Evolutionary conservation across 1,140 invertebrate species (phyloP), one percentile per base, ranked within the genome.

Genomic region (Micrasema minimum): DNA sequence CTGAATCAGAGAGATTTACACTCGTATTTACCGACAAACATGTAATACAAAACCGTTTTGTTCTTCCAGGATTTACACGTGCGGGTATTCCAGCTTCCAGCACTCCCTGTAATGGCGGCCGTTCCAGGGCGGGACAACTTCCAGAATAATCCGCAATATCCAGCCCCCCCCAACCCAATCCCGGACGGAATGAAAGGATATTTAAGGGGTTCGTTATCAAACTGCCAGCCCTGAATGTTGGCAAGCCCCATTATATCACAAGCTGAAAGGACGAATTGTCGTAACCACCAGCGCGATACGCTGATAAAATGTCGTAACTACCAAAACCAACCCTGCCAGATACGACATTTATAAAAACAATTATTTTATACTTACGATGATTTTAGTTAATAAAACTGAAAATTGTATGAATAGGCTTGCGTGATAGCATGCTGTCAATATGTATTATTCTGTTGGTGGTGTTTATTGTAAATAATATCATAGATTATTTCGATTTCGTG

Each of bases 61-160:
- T 35, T 59, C 20, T 59, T 59, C 55, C 55, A 59, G 55, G 38
- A 22, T 59, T 41, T 59, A 59, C 55, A 59, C 55, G 55, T 59
- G 55, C 55, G 55, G 37, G 14, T 55, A 46, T 31, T 31, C 7
- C 26, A 31, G 26, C 26, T 31, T 31, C 26, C 26, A 31, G 26
- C 2, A 46, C 43, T 4, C 26, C 26, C 26, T 4, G n/a, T n/a
- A n/a, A n/a, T n/a, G n/a, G n/a, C n/a, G 20, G 23, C 14, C 53
- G 26, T 18, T 18, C 53, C 53, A 37, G 53, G 53, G 50, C 10
- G 9, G 50, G 50, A 22, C 12, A 22, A 22, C 12, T 23, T 51
- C 50, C 50, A 23, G 50, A 45, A n/a, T n/a, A n/a, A n/a, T n/a
- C n/a, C n/a, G n/a, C n/a, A n/a, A n/a, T n/a, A n/a, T 14, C 41